Conservation (phyloP, 30 jellyfish, hydroid and myxozoan genomes). For the Turritopsis dohrnii region DNA sequence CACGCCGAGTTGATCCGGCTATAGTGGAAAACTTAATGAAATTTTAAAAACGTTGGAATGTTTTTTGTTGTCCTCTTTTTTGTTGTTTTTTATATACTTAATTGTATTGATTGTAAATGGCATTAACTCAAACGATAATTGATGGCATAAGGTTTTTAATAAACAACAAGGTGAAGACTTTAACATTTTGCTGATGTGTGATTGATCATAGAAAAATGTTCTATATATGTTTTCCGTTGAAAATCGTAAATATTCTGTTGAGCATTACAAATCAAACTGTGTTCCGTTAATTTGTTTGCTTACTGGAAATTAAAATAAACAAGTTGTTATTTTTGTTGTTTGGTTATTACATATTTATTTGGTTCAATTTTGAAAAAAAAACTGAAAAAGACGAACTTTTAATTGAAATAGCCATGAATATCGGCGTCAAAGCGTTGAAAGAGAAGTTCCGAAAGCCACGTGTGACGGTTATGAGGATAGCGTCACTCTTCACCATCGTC, state of each 20-base stretch:
- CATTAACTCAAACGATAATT: background rate
- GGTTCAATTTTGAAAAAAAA: no score
- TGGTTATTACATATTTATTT: background rate
- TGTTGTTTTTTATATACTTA: background rate
- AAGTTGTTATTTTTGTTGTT: background rate
- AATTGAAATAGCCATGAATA: background rate
- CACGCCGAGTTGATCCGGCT: background rate
- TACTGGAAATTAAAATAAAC: background rate
- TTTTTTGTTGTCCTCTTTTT: background rate
- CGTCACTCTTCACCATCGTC: background rate
- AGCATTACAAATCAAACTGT: background rate
- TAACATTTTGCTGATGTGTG: background rate
- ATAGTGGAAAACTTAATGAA: no score
- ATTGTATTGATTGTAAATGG: background rate
- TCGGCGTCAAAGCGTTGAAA: background rate
- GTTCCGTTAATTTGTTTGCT: background rate
- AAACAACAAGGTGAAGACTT: background rate
- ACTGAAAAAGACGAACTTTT: background rate
- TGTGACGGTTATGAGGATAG: background rate
- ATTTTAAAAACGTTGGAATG: background rate
- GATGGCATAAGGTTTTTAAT: background rate
- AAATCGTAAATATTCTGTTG: background rate
- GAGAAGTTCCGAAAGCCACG: background rate
- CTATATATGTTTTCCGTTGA: background rate
- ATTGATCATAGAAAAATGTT: background rate